A percentile compares a stretch with the other conserved stretches of the same genome.
These are phyloP conservation scores for Sinocyclocheilus grahami DNA, from an alignment of 2,113 vertebrate genomes.

Conservation along the genomic window DNA sequence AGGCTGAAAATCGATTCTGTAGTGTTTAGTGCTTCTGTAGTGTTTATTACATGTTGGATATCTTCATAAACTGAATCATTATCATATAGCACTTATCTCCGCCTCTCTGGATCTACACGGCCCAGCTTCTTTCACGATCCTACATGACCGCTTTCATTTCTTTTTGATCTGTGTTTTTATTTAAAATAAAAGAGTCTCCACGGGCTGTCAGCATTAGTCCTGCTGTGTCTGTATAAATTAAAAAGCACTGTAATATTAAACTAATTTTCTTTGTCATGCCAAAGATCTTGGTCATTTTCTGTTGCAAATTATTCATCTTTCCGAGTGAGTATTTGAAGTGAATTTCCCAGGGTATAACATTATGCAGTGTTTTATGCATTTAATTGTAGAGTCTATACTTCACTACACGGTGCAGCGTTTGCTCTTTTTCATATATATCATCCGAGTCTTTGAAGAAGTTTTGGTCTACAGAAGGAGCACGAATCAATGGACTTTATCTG, in stretches of 20 bases:
- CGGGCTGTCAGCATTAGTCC: not conserved
- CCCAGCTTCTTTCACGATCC: not conserved
- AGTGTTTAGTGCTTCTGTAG: not conserved
- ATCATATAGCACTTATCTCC: not conserved
- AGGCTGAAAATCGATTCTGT: not conserved
- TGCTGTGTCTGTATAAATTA: not conserved
- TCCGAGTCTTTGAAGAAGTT: slow-evolving; percentile 22
- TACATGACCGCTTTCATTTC: not conserved
- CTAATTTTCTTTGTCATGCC: not conserved
- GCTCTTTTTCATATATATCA: not conserved
- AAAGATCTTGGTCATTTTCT: not conserved
- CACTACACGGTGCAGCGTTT: not conserved
- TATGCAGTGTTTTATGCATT: not conserved
- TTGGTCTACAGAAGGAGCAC: slow-evolving; percentile 9
- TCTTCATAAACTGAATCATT: not conserved
- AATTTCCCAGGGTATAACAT: not conserved
- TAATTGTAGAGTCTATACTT: slow-evolving; percentile 4
- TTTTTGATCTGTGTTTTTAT: not conserved
- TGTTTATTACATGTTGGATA: not conserved
- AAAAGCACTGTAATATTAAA: not conserved
- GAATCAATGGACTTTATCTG: slow-evolving; percentile 41
- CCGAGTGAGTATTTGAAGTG: not conserved
- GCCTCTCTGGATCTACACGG: not conserved
- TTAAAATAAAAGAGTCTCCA: not conserved
- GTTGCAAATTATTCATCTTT: not conserved